These are phyloP conservation scores for Aplysina aerophoba DNA, from an alignment of 37 sponge, comb jelly and placozoan genomes.

Conservation along the genomic window DNA sequence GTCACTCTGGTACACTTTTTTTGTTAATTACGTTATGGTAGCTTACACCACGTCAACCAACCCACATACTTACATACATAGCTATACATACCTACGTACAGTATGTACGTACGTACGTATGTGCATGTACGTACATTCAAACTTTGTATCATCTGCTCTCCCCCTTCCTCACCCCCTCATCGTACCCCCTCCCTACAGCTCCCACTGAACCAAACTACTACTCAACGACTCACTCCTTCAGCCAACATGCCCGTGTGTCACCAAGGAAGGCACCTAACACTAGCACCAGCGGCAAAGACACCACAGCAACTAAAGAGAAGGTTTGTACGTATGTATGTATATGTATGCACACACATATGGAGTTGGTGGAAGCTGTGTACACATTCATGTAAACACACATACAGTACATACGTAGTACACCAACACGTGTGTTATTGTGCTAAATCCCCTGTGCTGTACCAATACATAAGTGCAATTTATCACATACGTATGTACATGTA, in stretches of 20 bases:
- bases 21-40: too few relatives aligned
- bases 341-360: background rate
- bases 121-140: background rate
- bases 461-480: too few relatives aligned
- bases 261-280: background rate
- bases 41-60: too few relatives aligned
- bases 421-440: too few relatives aligned
- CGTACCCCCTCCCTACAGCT: background rate
- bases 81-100: constrained; percentile 11
- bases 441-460: too few relatives aligned
- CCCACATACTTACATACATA: background rate
- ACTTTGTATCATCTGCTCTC: too few relatives aligned
- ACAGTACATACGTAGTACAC: too few relatives aligned
- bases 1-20: too few relatives aligned
- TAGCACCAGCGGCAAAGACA: background rate
- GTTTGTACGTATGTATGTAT: background rate
- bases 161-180: background rate
- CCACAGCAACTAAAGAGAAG: background rate
- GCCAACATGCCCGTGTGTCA: constrained; percentile 39
- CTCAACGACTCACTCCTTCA: constrained; percentile 42
- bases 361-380: background rate
- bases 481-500: too few relatives aligned
- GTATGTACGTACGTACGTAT: constrained; percentile 16
- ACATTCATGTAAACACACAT: background rate
- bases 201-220: constrained; percentile 36